Evolutionary conservation across 1,140 invertebrate genomes (phyloP).

Genomic region (Drosophila teissieri): DNA sequence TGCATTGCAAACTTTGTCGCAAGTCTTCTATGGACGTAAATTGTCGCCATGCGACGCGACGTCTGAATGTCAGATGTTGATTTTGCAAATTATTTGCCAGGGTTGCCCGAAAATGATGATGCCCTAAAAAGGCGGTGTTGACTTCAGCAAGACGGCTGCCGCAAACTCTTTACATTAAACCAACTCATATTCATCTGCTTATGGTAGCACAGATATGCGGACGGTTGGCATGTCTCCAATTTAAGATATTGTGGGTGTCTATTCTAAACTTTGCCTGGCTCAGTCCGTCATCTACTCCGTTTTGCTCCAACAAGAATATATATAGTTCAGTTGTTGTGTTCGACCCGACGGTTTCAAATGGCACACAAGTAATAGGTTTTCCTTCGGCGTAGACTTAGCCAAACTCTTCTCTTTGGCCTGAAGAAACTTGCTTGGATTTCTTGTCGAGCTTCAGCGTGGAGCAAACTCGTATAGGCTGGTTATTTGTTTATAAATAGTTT

Average conservation of each 20-base stretch:
- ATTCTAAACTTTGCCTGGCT: conserved; percentile 65
- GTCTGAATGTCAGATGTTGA: conserved; percentile 67
- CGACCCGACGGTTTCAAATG: conserved; percentile 56
- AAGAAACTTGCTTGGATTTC: conserved; percentile 41
- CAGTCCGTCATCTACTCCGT: conserved; percentile 23
- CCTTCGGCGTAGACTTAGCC: conserved; percentile 61
- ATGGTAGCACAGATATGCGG: conserved; percentile 11
- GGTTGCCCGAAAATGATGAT: conserved; percentile 70
- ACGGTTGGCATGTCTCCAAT: conserved; percentile 32
- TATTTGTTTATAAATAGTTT: conserved; percentile 41
- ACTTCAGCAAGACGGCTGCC: conserved; percentile 55
- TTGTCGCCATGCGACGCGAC: conserved; percentile 55
- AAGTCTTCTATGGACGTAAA: conserved; percentile 54
- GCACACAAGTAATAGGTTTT: conserved; percentile 78
- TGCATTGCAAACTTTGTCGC: conserved; percentile 56
- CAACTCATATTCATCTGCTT: conserved; percentile 4
- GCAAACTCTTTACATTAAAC: conserved; percentile 9
- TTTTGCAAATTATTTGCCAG: conserved; percentile 79
- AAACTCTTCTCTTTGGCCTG: conserved; percentile 28
- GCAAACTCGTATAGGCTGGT: neutral
- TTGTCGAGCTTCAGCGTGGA: conserved; percentile 7
- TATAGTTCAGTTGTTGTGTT: conserved; percentile 54
- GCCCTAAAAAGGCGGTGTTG: conserved; percentile 50
- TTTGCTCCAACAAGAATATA: conserved; percentile 37
- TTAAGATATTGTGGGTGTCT: conserved; percentile 59